These are phyloP conservation scores for Harpagoxenus sublaevis DNA, from an alignment of 2,888 invertebrate genomes.

Conservation along the genomic window DNA sequence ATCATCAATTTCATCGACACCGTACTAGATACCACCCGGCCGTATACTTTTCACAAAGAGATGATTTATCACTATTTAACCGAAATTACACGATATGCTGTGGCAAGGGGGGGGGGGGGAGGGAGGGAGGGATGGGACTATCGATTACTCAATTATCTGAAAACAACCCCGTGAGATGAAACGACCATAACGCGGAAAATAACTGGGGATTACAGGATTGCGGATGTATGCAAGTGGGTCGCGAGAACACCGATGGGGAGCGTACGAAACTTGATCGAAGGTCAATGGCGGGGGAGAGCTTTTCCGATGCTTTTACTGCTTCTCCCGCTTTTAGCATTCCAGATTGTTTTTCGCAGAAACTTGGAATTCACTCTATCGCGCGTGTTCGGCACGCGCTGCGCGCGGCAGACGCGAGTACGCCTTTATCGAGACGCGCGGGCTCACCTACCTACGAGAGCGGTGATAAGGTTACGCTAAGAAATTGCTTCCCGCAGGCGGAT, in stretches of 20 bases:
- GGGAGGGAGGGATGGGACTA: not conserved
- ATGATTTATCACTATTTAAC: slow-evolving; percentile 37
- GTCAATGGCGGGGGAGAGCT: slow-evolving; percentile 25
- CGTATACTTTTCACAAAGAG: slow-evolving; percentile 20
- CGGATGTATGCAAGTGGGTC: slow-evolving; percentile 55
- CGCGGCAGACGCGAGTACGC: not conserved
- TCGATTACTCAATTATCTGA: slow-evolving; percentile 33
- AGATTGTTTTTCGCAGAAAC: slow-evolving; percentile 52
- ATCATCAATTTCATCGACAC: slow-evolving; percentile 30
- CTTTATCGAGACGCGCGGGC: slow-evolving; percentile 53
- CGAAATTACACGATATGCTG: slow-evolving; percentile 30
- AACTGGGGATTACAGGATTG: slow-evolving; percentile 48
- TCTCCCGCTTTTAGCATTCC: slow-evolving; percentile 31
- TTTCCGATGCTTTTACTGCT: slow-evolving; percentile 37
- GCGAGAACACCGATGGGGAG: not conserved
- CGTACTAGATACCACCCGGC: not conserved
- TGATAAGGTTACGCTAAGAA: slow-evolving; percentile 80
- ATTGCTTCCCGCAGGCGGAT: slow-evolving; percentile 77
- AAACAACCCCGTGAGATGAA: not conserved
- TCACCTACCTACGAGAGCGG: slow-evolving; percentile 63
- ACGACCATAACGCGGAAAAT: slow-evolving; percentile 45
- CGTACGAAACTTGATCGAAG: slow-evolving; percentile 42
- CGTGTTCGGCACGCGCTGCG: slow-evolving; percentile 34
- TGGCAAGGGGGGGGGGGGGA: not conserved
- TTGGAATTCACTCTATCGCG: slow-evolving; percentile 2